Evolutionary conservation across 2,797 vertebrate species (phyloP).

Genomic region (Sebastes diaconus): DNA sequence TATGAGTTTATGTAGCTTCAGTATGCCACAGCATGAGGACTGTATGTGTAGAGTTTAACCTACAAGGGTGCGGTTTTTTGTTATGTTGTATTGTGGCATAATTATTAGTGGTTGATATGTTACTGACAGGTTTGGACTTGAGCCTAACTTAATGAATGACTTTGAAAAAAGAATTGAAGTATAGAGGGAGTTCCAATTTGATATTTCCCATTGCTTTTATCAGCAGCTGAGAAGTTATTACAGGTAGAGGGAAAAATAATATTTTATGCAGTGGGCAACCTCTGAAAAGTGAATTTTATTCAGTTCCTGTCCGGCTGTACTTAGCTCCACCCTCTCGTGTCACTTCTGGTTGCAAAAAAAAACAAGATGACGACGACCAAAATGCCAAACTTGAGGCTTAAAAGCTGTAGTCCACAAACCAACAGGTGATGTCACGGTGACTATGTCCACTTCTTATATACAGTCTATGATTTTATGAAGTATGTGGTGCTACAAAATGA

Average conservation of each 20-base stretch:
- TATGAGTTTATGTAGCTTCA: neutral
- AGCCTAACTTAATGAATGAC: neutral
- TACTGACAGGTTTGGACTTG: constrained; percentile 1
- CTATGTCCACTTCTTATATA: neutral
- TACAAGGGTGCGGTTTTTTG: neutral
- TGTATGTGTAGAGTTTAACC: neutral
- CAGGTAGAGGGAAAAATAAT: neutral
- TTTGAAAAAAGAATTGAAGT: neutral
- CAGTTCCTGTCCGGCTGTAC: neutral
- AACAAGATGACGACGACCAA: no score
- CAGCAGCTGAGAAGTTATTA: neutral
- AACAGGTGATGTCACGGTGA: neutral
- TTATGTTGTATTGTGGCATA: neutral
- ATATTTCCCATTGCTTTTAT: neutral
- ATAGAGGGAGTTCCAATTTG: neutral
- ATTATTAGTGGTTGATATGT: neutral
- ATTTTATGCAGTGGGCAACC: neutral
- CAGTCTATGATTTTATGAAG: neutral
- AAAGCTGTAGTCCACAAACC: neutral
- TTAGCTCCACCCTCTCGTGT: neutral
- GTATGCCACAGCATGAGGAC: neutral
- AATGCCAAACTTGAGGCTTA: neutral
- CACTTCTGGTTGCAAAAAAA: neutral
- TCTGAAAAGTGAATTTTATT: neutral
- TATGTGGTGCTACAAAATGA: neutral